A percentile compares a stretch with the other conserved stretches of the same genome.
These are phyloP conservation scores for Cryptotermes secundus DNA, from an alignment of 1,140 invertebrate genomes.

Conservation along the genomic window DNA sequence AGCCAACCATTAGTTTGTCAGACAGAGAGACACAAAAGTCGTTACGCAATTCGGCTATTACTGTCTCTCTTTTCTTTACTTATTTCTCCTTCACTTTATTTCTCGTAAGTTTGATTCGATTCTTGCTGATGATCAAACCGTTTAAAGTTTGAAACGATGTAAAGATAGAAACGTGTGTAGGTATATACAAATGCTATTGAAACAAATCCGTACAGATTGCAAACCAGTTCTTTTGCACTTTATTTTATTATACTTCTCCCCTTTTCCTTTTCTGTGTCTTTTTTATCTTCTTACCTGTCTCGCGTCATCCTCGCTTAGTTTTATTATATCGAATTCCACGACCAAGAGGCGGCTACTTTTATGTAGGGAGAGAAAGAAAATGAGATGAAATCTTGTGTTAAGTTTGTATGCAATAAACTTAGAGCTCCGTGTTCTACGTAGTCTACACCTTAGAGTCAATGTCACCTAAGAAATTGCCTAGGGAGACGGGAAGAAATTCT, in stretches of 20 bases:
- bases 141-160: neutral
- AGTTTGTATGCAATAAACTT: neutral
- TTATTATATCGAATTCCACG: neutral
- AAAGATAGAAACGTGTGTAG: neutral
- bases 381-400: constrained; percentile 7
- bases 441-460: neutral
- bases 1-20: constrained; percentile 4
- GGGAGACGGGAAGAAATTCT: neutral
- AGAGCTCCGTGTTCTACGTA: neutral
- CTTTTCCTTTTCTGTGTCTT: neutral
- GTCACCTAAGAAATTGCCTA: neutral
- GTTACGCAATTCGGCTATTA: neutral
- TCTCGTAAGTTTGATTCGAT: neutral
- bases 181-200: neutral
- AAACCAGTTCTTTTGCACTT: neutral
- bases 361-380: neutral
- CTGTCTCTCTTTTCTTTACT: neutral
- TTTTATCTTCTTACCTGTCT: constrained; percentile 17
- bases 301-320: neutral
- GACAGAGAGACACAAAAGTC: neutral
- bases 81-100: neutral
- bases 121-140: neutral
- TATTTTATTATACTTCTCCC: neutral
- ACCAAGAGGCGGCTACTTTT: neutral
- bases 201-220: constrained; percentile 15